A percentile compares a stretch with the other conserved stretches of the same genome.
phyloP scores from a whole-genome alignment of 1,140 invertebrate species.

The Ceratosolen solmsi region DNA sequence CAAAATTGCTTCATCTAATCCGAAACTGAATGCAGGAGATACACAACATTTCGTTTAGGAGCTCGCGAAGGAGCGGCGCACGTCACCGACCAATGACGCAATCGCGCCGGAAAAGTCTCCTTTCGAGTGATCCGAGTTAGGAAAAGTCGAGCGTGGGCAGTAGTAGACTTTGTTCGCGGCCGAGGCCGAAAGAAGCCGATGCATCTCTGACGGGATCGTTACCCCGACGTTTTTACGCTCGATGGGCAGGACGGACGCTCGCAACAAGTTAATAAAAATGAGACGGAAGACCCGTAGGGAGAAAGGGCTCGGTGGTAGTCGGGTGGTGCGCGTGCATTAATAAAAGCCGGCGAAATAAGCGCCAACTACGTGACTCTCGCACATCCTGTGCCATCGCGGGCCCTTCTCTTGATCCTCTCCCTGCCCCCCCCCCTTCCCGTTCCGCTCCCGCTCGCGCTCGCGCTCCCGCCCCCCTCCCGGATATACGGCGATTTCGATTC shows the following conservation, averaged over 20 bases:
- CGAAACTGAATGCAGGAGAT: too few species aligned
- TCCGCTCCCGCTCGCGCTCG: not conserved
- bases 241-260: too few species aligned
- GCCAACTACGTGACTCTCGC: constrained; percentile 9
- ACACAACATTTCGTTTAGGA: too few species aligned
- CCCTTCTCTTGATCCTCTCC: not conserved
- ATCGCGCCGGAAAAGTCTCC: too few species aligned
- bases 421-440: not conserved
- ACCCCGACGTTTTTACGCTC: not conserved
- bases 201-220: not conserved
- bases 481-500: too few species aligned
- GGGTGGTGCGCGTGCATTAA: constrained; percentile 6
- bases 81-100: too few species aligned
- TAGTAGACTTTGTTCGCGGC: too few species aligned
- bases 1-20: too few species aligned
- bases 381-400: not conserved
- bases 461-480: too few species aligned
- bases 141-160: not conserved
- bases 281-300: too few species aligned
- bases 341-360: constrained; percentile 24
- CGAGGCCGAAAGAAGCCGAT: not conserved
- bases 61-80: too few species aligned
- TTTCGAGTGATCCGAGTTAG: not conserved
- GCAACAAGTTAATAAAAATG: not conserved
- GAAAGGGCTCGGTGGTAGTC: not conserved